Conservation (phyloP, 2,797 vertebrate species). For the Dendrocincla fuliginosa region DNA sequence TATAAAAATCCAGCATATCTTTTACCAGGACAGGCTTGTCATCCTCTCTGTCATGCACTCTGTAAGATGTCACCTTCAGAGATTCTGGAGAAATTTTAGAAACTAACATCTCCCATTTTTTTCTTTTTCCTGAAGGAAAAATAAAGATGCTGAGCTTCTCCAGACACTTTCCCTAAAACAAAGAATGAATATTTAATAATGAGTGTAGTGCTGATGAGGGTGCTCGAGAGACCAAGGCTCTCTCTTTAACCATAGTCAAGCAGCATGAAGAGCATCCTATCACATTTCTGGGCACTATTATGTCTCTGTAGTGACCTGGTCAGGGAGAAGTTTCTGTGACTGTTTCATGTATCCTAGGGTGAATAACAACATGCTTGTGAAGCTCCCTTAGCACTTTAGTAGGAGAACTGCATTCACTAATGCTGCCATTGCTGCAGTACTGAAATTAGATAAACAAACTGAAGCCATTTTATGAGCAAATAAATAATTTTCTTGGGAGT, state of each 20-base stretch:
- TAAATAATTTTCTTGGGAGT: background rate
- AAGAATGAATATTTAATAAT: background rate
- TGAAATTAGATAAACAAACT: background rate
- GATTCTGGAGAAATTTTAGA: background rate
- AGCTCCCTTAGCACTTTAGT: background rate
- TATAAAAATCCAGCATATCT: background rate
- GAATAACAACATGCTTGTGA: background rate
- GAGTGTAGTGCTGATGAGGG: background rate
- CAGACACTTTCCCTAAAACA: background rate
- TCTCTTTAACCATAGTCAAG: background rate
- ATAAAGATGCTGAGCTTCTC: background rate
- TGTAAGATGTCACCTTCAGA: background rate
- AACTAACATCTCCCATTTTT: background rate
- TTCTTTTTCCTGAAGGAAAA: background rate
- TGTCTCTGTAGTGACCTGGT: background rate
- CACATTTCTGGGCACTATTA: background rate
- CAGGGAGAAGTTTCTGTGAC: background rate
- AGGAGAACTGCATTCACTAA: background rate
- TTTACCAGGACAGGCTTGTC: background rate
- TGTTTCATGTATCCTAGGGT: background rate
- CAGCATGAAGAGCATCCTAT: background rate
- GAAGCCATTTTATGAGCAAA: background rate
- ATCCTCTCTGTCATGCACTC: background rate
- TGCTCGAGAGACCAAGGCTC: background rate
- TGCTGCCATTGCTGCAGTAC: background rate